Evolutionary conservation across 2,888 invertebrate genomes (phyloP).

Genomic region (Aleiodes leptofemur): DNA sequence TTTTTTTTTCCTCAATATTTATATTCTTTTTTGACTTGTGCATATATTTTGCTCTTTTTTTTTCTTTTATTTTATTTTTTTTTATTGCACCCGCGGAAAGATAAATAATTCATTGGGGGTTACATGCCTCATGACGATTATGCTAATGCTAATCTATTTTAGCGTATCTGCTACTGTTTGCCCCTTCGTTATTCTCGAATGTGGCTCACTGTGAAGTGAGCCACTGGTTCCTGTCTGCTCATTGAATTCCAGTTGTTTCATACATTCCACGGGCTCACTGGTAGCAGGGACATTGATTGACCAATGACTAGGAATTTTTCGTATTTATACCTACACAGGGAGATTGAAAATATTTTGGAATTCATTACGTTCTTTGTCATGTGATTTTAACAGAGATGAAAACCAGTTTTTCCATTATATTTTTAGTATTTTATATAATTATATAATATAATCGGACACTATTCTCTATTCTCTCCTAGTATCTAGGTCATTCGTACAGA

Average conservation of each 20-base stretch:
- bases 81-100: conserved; percentile 62
- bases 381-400: neutral
- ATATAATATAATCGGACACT: neutral
- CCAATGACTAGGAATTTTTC: neutral
- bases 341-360: neutral
- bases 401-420: too few relatives aligned
- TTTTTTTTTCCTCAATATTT: conserved; percentile 32
- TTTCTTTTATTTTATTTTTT: conserved; percentile 43
- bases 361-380: neutral
- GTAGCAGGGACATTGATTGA: conserved; percentile 1
- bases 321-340: neutral
- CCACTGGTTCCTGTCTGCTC: neutral
- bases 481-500: neutral
- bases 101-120: conserved; percentile 75
- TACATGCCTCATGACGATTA: conserved; percentile 74
- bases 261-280: too few relatives aligned
- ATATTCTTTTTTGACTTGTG: conserved; percentile 36
- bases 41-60: conserved; percentile 43
- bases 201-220: neutral
- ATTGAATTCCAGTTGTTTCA: neutral
- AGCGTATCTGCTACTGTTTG: conserved; percentile 71
- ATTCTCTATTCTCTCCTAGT: neutral
- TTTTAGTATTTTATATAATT: too few relatives aligned
- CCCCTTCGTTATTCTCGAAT: neutral
- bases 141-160: conserved; percentile 67